These are phyloP conservation scores for Drosophila lacteicornis DNA, from an alignment of 1,140 invertebrate genomes.

Conservation along the genomic window DNA sequence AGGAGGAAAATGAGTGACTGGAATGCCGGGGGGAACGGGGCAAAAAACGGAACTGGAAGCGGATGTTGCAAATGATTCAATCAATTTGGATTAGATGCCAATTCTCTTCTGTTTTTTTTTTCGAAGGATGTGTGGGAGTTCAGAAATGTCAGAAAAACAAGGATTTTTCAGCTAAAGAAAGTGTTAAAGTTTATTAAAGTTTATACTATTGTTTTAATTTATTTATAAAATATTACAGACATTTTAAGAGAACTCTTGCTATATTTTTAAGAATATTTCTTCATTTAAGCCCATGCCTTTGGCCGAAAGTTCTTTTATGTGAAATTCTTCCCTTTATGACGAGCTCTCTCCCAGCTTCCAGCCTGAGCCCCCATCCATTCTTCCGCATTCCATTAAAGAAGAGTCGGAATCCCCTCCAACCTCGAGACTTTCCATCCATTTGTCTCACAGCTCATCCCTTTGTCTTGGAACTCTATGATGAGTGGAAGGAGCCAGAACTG, in stretches of 20 bases:
- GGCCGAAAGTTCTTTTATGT: not conserved
- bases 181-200: not conserved
- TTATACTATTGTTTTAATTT: too few relatives aligned
- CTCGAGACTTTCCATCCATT: not conserved
- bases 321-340: constrained; percentile 10
- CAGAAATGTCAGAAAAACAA: not conserved
- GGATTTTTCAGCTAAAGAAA: not conserved
- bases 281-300: not conserved
- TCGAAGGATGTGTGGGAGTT: constrained; percentile 8
- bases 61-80: constrained; percentile 52
- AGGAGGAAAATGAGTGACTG: not conserved
- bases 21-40: not conserved
- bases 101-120: constrained; percentile 1
- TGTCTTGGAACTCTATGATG: constrained; percentile 13
- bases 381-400: constrained; percentile 9
- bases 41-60: constrained; percentile 26
- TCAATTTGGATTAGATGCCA: constrained; percentile 36
- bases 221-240: too few relatives aligned
- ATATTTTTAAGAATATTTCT: not conserved
- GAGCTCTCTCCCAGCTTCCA: constrained; percentile 2
- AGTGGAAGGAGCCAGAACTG: not conserved
- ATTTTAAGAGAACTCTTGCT: too few relatives aligned
- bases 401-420: not conserved
- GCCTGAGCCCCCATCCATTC: not conserved
- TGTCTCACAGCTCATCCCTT: constrained; percentile 16